Evolutionary conservation across 2,113 vertebrate genomes (phyloP).

Genomic region (Chinchilla lanigera): DNA sequence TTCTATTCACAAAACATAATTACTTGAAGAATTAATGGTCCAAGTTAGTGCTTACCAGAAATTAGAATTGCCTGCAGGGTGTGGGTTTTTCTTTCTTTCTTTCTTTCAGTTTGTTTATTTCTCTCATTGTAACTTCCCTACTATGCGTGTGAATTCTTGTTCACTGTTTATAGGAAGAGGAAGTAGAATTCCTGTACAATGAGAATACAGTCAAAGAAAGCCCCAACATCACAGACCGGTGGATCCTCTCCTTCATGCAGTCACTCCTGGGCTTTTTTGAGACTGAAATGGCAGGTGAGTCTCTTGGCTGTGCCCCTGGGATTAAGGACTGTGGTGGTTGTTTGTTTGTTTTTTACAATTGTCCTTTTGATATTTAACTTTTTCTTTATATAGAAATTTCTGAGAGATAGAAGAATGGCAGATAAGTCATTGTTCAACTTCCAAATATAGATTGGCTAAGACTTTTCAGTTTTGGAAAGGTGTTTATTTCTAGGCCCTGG

Average conservation of each 20-base stretch:
- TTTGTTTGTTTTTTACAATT: not conserved
- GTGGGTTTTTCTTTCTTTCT: not conserved
- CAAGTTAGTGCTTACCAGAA: not conserved
- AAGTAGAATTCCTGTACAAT: conserved; percentile 92
- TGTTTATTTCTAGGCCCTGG: not conserved
- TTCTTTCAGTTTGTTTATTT: conserved; percentile 41
- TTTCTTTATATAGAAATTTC: not conserved
- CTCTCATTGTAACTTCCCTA: conserved; percentile 9
- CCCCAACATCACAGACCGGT: conserved; percentile 97
- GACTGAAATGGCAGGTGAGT: conserved; percentile 95
- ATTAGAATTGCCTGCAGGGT: not conserved
- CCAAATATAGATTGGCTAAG: not conserved
- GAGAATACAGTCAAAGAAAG: conserved; percentile 91
- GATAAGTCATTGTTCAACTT: not conserved
- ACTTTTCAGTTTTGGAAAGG: not conserved
- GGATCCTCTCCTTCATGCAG: conserved; percentile 98
- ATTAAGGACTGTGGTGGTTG: not conserved
- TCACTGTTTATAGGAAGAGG: conserved; percentile 90
- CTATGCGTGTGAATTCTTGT: conserved; percentile 41
- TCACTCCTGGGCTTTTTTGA: conserved; percentile 97
- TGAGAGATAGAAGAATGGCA: not conserved
- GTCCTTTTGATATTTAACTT: not conserved
- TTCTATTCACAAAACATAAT: not conserved
- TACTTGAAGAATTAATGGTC: not conserved
- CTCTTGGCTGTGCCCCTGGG: not conserved